A percentile compares a stretch with the other conserved stretches of the same genome.
These are phyloP conservation scores for Odontocerum albicorne DNA, from an alignment of 2,888 invertebrate species.

Conservation along the genomic window DNA sequence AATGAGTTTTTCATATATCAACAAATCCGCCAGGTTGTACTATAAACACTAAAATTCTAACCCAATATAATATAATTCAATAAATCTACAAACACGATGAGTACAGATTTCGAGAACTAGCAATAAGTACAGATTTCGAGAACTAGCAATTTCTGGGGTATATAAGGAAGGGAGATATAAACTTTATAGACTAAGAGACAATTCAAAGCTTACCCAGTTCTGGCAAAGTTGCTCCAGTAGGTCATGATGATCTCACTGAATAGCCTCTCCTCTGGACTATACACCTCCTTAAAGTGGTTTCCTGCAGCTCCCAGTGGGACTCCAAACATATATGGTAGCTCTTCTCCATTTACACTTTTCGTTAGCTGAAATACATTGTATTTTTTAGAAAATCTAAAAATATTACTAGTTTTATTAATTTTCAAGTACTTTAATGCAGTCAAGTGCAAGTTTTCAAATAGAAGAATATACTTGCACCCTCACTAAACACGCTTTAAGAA, in stretches of 20 bases:
- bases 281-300: constrained; percentile 71
- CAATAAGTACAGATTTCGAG: too few species aligned
- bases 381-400: neutral
- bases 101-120: too few species aligned
- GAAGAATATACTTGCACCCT: too few species aligned
- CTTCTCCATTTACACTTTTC: constrained; percentile 82
- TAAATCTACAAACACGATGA: too few species aligned
- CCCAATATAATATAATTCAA: too few species aligned
- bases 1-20: too few species aligned
- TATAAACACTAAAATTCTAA: too few species aligned
- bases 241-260: constrained; percentile 87
- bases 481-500: too few species aligned
- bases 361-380: constrained; percentile 66
- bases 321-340: constrained; percentile 85
- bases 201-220: constrained; percentile 71
- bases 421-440: neutral
- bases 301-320: constrained; percentile 73
- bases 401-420: neutral
- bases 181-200: neutral
- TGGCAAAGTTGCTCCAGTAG: constrained; percentile 88
- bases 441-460: too few species aligned
- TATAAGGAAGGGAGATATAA: too few species aligned
- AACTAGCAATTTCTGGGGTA: too few species aligned
- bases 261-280: constrained; percentile 74
- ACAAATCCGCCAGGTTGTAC: too few species aligned